Evolutionary conservation across 2,797 vertebrate genomes (phyloP), one percentile per base, ranked within the genome.

Genomic region (Champsocephalus esox): DNA sequence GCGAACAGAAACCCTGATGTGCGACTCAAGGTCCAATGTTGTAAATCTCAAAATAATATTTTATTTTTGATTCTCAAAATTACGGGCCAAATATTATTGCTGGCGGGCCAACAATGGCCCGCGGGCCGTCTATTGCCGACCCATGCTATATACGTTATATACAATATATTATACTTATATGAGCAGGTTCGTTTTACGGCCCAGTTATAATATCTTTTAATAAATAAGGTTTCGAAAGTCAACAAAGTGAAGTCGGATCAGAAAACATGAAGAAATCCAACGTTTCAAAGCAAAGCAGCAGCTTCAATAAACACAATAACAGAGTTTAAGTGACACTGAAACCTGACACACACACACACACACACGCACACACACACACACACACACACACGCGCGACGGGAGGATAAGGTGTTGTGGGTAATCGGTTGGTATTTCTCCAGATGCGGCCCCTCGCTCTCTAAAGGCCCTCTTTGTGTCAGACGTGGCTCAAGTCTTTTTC

Each of bases 391-490:
- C 80, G 58, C 54, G 61, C 51, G n/a, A 41, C 46, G 6, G 0
- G 75, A 75, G 71, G 80, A 66, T 62, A 49, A 81, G 81, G 84
- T 88, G 84, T 83, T 71, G 68, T 80, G 52, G 64, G 84, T 90
- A 91, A 92, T 82, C 88, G 86, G 86, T 56, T 50, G 77, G 71
- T 86, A 77, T 88, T 87, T 62, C 79, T 82, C 78, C 85, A 80
- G 77, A 79, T 81, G 83, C 81, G 79, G 75, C 82, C 80, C 73
- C 80, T 81, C 59, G 48, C 66, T 60, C 80, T 83, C 78, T 89
- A 85, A 89, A 87, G 84, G 86, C 59, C 52, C 43, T 73, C 74
- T 89, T 89, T 87, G 90, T 88, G 79, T 79, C n/a, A 6, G 46
- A 78, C 34, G 65, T 70, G 17, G 70, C 73, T 73, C 16, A 0